These are phyloP conservation scores for Drosophila multiciliata DNA, from an alignment of 2,888 invertebrate genomes.

Conservation along the genomic window DNA sequence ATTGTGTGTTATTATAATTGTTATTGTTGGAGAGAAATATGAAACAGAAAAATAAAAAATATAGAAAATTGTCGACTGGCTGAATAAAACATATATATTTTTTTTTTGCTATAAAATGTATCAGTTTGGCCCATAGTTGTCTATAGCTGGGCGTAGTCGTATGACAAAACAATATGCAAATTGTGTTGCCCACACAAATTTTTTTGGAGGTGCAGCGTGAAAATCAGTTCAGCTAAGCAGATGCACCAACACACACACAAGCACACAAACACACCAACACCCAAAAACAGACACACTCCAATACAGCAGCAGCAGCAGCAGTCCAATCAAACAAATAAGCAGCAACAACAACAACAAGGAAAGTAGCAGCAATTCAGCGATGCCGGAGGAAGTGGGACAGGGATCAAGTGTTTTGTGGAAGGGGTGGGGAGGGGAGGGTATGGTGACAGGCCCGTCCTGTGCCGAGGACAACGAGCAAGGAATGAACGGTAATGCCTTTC, in stretches of 20 bases:
- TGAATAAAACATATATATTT: background rate
- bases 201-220: constrained; percentile 74
- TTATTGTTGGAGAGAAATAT: background rate
- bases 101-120: background rate
- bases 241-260: constrained; percentile 11
- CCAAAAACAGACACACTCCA: constrained; percentile 16
- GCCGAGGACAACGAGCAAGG: constrained; percentile 6
- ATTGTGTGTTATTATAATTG: background rate
- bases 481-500: constrained; percentile 75
- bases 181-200: constrained; percentile 73
- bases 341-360: constrained; percentile 18
- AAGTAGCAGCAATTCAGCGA: constrained; percentile 8
- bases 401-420: background rate
- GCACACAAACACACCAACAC: background rate
- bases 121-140: background rate
- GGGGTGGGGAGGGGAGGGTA: background rate
- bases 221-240: constrained; percentile 78
- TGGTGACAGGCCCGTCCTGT: background rate
- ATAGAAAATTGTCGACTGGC: background rate
- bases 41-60: background rate
- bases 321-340: constrained; percentile 70
- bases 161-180: constrained; percentile 76
- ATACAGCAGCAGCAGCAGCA: constrained; percentile 12
- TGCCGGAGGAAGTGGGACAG: background rate
- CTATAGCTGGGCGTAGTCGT: constrained; percentile 12